These are phyloP conservation scores for Penelope pileata DNA, from an alignment of 2,113 vertebrate genomes.

Conservation along the genomic window DNA sequence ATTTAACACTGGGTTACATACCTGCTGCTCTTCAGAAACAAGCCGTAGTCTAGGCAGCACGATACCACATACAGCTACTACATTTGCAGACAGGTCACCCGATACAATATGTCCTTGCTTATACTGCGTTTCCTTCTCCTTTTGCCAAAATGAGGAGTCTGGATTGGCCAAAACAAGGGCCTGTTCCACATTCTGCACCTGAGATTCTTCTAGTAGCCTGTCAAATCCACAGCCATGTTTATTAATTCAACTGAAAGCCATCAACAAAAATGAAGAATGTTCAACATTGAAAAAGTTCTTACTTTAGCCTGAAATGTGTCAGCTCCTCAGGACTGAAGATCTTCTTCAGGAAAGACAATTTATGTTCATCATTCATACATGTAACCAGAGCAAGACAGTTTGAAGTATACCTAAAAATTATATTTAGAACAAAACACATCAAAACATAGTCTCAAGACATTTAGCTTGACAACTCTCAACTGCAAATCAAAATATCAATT, in stretches of 20 bases:
- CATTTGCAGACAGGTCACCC: constrained; percentile 84
- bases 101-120: constrained; percentile 85
- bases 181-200: constrained; percentile 85
- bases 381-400: constrained; percentile 93
- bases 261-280: not conserved
- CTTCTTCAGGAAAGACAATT: constrained; percentile 90
- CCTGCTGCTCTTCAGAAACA: constrained; percentile 77
- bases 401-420: constrained; percentile 87
- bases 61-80: constrained; percentile 91
- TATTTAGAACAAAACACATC: not conserved
- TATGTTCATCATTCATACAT: constrained; percentile 96
- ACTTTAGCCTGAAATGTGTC: constrained; percentile 93
- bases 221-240: not conserved
- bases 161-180: constrained; percentile 90
- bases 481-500: not conserved
- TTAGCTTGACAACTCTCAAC: not conserved
- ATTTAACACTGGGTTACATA: constrained; percentile 31
- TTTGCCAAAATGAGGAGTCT: constrained; percentile 82
- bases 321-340: constrained; percentile 90
- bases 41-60: constrained; percentile 79
- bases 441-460: not conserved
- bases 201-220: constrained; percentile 90
- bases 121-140: constrained; percentile 78
- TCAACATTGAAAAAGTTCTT: constrained; percentile 43
- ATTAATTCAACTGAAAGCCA: not conserved